Evolutionary conservation across 2,113 vertebrate genomes (phyloP).

Genomic region (Melanostigma gelatinosum): DNA sequence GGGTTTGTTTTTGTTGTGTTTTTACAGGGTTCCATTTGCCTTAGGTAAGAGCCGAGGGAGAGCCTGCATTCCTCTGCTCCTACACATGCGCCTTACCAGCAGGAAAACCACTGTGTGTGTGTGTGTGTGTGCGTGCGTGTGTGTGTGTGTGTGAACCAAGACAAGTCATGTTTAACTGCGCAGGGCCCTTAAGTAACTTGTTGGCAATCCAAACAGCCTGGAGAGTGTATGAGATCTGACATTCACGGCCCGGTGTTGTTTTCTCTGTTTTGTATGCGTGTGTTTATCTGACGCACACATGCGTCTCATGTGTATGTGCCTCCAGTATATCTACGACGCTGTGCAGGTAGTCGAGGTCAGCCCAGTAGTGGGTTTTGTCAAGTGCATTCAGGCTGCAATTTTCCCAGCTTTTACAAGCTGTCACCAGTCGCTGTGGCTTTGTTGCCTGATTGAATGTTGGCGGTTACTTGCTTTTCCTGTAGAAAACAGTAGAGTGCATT

Average conservation of each 20-base stretch:
- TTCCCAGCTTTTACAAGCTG: slow-evolving; percentile 60
- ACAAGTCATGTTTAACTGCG: slow-evolving; percentile 29
- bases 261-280: background rate
- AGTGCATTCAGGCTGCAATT: slow-evolving; percentile 47
- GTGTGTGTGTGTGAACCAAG: background rate
- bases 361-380: slow-evolving; percentile 39
- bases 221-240: slow-evolving; percentile 22
- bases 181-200: slow-evolving; percentile 28
- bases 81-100: slow-evolving; percentile 52
- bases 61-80: slow-evolving; percentile 70
- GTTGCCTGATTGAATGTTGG: slow-evolving; percentile 45
- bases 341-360: slow-evolving; percentile 34
- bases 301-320: background rate
- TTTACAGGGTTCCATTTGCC: slow-evolving; percentile 67
- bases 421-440: slow-evolving; percentile 49
- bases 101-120: slow-evolving; percentile 45
- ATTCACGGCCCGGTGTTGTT: slow-evolving; percentile 2
- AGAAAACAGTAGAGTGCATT: background rate
- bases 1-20: slow-evolving; percentile 69
- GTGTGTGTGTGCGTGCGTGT: background rate
- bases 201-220: slow-evolving; percentile 29
- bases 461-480: slow-evolving; percentile 4
- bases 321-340: slow-evolving; percentile 17
- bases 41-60: slow-evolving; percentile 63
- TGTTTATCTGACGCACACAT: slow-evolving; percentile 3